A percentile compares a stretch with the other conserved stretches of the same genome.
Conservation (phyloP, 2,797 vertebrate species). For the Chromobotia macracanthus region DNA sequence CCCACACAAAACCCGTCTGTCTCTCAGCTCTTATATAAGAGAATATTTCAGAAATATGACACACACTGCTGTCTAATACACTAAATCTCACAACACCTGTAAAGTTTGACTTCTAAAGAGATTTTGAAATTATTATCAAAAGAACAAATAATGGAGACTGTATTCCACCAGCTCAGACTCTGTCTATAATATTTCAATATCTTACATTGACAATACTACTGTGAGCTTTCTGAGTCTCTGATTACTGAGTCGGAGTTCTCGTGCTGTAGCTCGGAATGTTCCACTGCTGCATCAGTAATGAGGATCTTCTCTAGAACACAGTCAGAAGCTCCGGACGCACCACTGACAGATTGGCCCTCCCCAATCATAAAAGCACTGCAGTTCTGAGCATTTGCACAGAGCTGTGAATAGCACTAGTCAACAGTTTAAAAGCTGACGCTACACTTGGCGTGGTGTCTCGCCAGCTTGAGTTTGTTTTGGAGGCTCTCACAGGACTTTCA, state of each 20-base stretch:
- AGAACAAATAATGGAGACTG: too few species aligned
- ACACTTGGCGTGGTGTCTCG: neutral
- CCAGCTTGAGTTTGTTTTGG: neutral
- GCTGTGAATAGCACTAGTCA: neutral
- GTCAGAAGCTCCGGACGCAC: neutral
- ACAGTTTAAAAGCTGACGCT: conserved; percentile 28
- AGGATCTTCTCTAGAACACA: neutral
- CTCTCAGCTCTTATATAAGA: neutral
- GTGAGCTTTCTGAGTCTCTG: too few species aligned
- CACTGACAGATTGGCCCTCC: neutral
- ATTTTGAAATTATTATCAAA: too few species aligned
- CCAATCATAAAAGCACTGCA: neutral
- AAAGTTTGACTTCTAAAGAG: too few species aligned
- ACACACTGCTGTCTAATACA: neutral
- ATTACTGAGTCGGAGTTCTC: too few species aligned
- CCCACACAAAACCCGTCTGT: neutral
- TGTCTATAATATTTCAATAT: too few species aligned
- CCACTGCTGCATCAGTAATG: conserved; percentile 8
- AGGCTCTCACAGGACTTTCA: conserved; percentile 13
- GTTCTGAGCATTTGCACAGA: conserved; percentile 7
- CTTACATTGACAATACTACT: too few species aligned
- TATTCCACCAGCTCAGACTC: too few species aligned
- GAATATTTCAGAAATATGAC: neutral
- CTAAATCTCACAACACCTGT: neutral
- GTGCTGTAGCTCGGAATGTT: neutral